Conservation (phyloP, 2,888 invertebrate genomes). For the Cactoblastis cactorum region DNA sequence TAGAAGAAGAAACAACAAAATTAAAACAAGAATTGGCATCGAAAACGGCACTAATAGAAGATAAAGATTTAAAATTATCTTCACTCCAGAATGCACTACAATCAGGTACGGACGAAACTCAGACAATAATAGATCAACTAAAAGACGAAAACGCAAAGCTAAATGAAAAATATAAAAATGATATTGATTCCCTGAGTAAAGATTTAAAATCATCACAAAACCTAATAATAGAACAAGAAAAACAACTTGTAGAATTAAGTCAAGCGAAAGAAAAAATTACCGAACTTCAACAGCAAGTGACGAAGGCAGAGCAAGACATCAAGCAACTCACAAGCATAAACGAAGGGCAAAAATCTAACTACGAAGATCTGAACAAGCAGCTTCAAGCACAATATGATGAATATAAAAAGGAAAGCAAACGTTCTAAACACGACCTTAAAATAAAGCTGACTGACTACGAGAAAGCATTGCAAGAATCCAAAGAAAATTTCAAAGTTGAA, state of each 20-base stretch:
- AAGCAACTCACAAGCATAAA: conserved; percentile 67
- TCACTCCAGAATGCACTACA: conserved; percentile 49
- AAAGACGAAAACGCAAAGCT: conserved; percentile 57
- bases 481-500: conserved; percentile 56
- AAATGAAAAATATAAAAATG: conserved; percentile 51
- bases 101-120: conserved; percentile 49
- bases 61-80: conserved; percentile 48
- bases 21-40: conserved; percentile 44
- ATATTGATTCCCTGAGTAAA: conserved; percentile 59
- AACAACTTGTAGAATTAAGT: conserved; percentile 50
- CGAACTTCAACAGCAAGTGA: conserved; percentile 58
- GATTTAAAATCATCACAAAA: conserved; percentile 50
- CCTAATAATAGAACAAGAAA: conserved; percentile 52
- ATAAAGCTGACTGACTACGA: conserved; percentile 78
- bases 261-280: conserved; percentile 57
- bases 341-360: conserved; percentile 69
- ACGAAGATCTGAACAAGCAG: conserved; percentile 69
- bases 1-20: conserved; percentile 49
- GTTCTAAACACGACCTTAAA: conserved; percentile 72
- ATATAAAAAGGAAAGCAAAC: conserved; percentile 68
- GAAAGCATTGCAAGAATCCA: conserved; percentile 57
- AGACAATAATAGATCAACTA: conserved; percentile 47
- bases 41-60: conserved; percentile 44
- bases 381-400: conserved; percentile 63
- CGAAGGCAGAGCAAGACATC: conserved; percentile 67